Conservation (phyloP, 2,797 vertebrate species). For the Graptemys geographica region DNA sequence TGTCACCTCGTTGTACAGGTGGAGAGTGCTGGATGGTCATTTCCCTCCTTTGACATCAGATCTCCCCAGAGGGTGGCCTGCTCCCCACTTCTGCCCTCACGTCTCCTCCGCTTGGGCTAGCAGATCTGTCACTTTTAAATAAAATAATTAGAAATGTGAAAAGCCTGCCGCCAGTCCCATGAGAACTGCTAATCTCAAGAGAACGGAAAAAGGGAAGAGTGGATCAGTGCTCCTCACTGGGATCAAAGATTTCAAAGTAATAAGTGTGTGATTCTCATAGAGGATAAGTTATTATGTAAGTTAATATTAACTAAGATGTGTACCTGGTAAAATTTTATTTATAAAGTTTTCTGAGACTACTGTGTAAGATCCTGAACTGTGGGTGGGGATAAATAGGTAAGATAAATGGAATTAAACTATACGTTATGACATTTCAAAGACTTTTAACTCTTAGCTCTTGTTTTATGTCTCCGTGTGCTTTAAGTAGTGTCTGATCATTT, state of each 20-base stretch:
- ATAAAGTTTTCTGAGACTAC: background rate
- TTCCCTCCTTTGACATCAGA: background rate
- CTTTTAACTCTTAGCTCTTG: conserved; percentile 38
- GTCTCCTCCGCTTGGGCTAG: background rate
- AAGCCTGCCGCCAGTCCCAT: background rate
- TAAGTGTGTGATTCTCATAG: background rate
- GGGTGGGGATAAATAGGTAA: background rate
- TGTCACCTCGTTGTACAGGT: background rate
- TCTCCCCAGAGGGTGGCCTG: background rate
- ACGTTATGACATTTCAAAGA: conserved; percentile 38
- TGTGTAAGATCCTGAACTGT: background rate
- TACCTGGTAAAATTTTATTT: background rate
- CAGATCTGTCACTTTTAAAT: background rate
- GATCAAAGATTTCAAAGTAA: background rate
- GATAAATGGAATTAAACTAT: conserved; percentile 32
- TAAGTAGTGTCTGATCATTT: conserved; percentile 50
- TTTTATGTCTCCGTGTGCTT: conserved; percentile 28
- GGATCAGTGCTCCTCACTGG: background rate
- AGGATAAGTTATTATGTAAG: background rate
- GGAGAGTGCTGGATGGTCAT: background rate
- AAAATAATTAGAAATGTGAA: background rate
- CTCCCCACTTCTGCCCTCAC: background rate
- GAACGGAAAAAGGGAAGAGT: background rate
- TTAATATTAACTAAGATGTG: background rate
- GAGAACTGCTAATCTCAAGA: background rate